Evolutionary conservation across 2,113 vertebrate genomes (phyloP).

Genomic region (Oriolus oriolus): DNA sequence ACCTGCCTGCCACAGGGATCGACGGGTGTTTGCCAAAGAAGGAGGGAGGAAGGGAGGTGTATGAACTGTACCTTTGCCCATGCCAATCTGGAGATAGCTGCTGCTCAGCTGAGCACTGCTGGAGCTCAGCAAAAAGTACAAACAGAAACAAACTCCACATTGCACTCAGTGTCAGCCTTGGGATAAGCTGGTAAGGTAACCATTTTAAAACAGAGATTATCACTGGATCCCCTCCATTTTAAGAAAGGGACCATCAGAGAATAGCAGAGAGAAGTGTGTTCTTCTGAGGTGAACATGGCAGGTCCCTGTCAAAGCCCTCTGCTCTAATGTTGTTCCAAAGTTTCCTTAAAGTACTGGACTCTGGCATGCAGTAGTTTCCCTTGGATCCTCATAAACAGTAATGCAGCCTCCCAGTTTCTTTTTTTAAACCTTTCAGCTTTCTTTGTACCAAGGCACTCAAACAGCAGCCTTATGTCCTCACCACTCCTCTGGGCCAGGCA

Average conservation of each 20-base stretch:
- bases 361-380: neutral
- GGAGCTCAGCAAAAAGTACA: neutral
- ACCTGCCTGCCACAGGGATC: neutral
- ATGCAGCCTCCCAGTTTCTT: fast-evolving
- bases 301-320: neutral
- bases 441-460: fast-evolving
- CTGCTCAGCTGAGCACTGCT: neutral
- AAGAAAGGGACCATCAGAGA: neutral
- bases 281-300: neutral
- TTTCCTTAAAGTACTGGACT: neutral
- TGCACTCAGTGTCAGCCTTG: neutral
- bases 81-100: neutral
- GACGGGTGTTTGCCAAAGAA: neutral
- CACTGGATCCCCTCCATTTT: neutral
- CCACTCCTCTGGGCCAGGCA: fast-evolving
- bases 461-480: fast-evolving
- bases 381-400: neutral
- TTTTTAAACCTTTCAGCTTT: neutral
- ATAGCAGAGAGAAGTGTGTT: neutral
- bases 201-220: neutral
- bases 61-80: neutral
- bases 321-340: neutral
- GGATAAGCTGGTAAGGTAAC: neutral
- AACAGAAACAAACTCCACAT: neutral
- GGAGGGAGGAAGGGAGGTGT: neutral